These are phyloP conservation scores for Girardinichthys multiradiatus DNA, from an alignment of 2,113 vertebrate genomes.

Conservation along the genomic window DNA sequence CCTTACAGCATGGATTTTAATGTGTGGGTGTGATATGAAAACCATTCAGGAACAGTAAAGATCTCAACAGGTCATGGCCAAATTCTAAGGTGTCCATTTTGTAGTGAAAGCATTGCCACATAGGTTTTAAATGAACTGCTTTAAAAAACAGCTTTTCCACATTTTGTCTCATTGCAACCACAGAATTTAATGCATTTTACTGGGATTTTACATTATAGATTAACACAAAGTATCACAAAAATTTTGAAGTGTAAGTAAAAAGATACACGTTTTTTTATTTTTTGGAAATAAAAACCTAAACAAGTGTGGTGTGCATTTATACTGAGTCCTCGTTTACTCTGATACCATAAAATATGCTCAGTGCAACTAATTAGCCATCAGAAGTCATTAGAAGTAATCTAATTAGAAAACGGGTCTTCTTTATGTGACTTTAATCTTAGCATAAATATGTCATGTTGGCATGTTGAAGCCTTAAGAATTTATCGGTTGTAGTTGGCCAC, in stretches of 20 bases:
- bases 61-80: slow-evolving; percentile 8
- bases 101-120: neutral
- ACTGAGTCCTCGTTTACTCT: too few species aligned
- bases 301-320: too few species aligned
- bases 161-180: neutral
- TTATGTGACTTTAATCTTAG: too few species aligned
- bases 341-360: too few species aligned
- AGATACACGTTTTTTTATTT: neutral
- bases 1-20: slow-evolving; percentile 21
- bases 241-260: neutral
- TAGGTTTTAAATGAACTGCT: neutral
- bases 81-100: neutral
- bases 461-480: too few species aligned
- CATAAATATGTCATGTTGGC: too few species aligned
- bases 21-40: slow-evolving; percentile 38
- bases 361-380: too few species aligned
- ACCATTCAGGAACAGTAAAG: slow-evolving; percentile 8
- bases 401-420: too few species aligned
- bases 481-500: too few species aligned
- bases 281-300: too few species aligned
- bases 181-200: neutral
- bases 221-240: neutral
- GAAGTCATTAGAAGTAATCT: too few species aligned
- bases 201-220: neutral
- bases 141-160: too few species aligned